Base-by-base conservation (phyloP, 2,113 vertebrate species). In the Syngnathus typhle region DNA sequence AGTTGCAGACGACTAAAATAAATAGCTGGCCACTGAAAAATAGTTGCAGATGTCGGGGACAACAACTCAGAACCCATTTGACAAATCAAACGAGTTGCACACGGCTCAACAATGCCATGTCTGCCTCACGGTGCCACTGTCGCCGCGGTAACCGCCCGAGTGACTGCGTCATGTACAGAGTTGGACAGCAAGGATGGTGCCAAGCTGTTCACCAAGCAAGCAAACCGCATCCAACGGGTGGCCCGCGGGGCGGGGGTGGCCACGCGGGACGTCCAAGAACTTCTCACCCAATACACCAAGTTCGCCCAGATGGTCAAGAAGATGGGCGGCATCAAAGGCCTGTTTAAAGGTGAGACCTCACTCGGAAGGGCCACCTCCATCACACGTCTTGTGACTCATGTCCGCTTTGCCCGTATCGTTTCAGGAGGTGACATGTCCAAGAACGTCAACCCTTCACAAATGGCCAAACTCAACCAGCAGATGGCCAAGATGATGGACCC, bases 401-500 rank as follows among this genome's bases (percentile, higher is more conserved):
- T 19, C n/a, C 6, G 2, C 4, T 41, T 23, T 18, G 41, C 18
- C n/a, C 38, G 18, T 55, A 49, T 32, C 3, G 27, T 2, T 72
- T 77, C 72, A 98, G 97, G 97, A 7, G 96, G 97, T 63, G 97
- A 99, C 85, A 99, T 99, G 97, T 98, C 96, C 6, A 99, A 99
- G 91, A 99, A 99, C 60, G 97, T 99, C 74, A 99, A 98, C 82
- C 96, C 96, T 18, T 98, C 96, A 71, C 97, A 99, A 83, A 81
- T 99, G 93, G 97, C 97, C 71, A 99, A 99, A 90, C 85, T 99
- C 69, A 99, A 99, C 86, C 97, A 99, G 82, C 97, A 99, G 87
- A 99, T 99, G 97, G 97, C 97, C 68, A 98, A 98, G 82, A 99
- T 99, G 97, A 99, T 99, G 97, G 96, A 98, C 87, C 96, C 97